Evolutionary conservation across 2,113 vertebrate species (phyloP), one percentile per base, ranked within the genome.

Genomic region (Pollimyrus isidori): DNA sequence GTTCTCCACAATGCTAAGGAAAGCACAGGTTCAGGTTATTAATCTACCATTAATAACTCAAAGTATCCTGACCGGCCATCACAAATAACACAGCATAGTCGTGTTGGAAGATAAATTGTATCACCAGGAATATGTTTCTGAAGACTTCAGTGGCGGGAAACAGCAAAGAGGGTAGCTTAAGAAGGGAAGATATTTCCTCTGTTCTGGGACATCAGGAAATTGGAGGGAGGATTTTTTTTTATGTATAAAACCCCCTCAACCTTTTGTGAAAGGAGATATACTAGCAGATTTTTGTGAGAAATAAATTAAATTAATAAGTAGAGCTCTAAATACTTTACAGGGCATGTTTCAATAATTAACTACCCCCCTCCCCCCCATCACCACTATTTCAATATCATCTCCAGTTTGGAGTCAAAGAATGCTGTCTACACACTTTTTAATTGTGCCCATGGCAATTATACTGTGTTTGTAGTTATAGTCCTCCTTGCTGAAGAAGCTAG

Each of bases 351-450:
- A 95, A 95, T 95, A 93, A 91, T 95, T 98, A 98, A 98, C 99
- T 98, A 98, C 97, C 97, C 97, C 93, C 94, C 95, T 97, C 93
- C 94, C 95, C 95, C 96, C 96, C 35, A 76, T 11, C 69, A 80
- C 3, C 21, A 46, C 21, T 23, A 17, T 48, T 84, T 95, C 95
- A 96, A 93, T 95, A 96, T 95, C 96, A 97, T 96, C 97, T 98
- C 97, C 97, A 97, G 97, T 98, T 98, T 99, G 96, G 96, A 95
- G 97, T 97, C 96, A 95, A 91, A 96, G 94, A 97, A 96, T 96
- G 97, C 97, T 97, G 97, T 98, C 97, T 98, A 97, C 97, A 98
- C 97, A 97, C 95, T 98, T 99, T 97, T 97, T 97, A 99, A 99
- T 97, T 95, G 96, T 94, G 95, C 98, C 98, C 97, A 93, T 96